Evolutionary conservation across 2,888 invertebrate genomes (phyloP).

Genomic region (Aplocera efformata): DNA sequence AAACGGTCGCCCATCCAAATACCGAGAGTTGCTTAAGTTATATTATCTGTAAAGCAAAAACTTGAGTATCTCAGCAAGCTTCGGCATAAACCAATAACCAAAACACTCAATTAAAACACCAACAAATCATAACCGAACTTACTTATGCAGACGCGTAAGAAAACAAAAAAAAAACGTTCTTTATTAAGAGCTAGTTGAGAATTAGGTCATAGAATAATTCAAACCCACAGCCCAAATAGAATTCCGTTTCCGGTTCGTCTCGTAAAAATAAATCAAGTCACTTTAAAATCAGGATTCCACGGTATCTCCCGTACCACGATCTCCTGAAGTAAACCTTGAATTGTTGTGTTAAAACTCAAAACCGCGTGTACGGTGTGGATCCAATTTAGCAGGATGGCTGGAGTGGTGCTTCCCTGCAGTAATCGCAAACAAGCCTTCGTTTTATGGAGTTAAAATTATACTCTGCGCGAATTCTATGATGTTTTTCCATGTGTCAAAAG

Average conservation of each 20-base stretch:
- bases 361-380: slow-evolving; percentile 17
- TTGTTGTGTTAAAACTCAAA: slow-evolving; percentile 33
- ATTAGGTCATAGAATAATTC: slow-evolving; percentile 1
- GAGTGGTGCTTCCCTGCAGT: slow-evolving; percentile 21
- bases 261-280: slow-evolving; percentile 64
- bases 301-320: slow-evolving; percentile 49
- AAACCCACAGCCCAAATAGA: slow-evolving; percentile 16
- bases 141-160: no score
- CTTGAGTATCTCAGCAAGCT: no score
- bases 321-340: slow-evolving; percentile 43
- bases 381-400: slow-evolving; percentile 34
- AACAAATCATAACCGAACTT: no score
- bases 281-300: slow-evolving; percentile 57
- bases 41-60: no score
- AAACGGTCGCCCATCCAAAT: no score
- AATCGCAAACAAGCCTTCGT: slow-evolving; percentile 47
- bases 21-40: no score
- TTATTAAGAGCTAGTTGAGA: not conserved
- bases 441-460: slow-evolving; percentile 41
- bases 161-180: no score
- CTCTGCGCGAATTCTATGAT: slow-evolving; percentile 32
- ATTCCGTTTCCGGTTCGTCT: slow-evolving; percentile 42
- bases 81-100: no score
- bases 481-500: no score
- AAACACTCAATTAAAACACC: no score